Evolutionary conservation across 2,888 invertebrate genomes (phyloP), one percentile per base, ranked within the genome.

Genomic region (Pardosa pseudoannulata): DNA sequence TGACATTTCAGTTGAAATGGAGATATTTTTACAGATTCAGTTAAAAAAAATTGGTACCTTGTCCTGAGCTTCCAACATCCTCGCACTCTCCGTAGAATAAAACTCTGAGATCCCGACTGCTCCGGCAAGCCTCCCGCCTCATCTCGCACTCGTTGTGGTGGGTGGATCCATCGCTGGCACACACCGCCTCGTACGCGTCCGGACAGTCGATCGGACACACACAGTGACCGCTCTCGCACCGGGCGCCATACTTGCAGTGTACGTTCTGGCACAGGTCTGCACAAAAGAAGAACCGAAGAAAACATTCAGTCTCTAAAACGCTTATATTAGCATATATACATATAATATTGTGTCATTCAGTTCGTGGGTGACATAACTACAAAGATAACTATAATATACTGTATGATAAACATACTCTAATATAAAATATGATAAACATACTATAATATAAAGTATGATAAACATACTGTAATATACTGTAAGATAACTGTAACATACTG

Each of bases 111-210:
- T 93, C 92, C 31, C 90, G 89, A 68, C 90, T 91, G 75, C 90
- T 89, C 23, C 90, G 89, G 91, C 97, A 97, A 11, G 95, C 95
- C 72, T 94, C 94, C 91, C 94, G 95, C 91, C 95, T 95, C 90
- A 97, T 94, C 91, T 96, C 95, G 91, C 97, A 97, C 92, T 96
- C 96, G 91, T 95, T 96, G 88, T 94, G 92, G 91, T 95, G 97
- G 1, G 96, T 96, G 90, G 94, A 93, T 92, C 95, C 95, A 90
- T 96, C 95, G 90, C 95, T 96, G 73, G 95, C 96, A 91, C 97
- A 97, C 56, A 97, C 96, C 16, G 88, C 87, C 32, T 89, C 89
- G 32, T 82, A 88, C 11, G 19, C 70, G 16, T 89, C 90, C 0
- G 92, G 92, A 91, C 97, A 97, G 90, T 94, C 94, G 82, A 94